Evolutionary conservation across 2,797 vertebrate genomes (phyloP), one percentile per base, ranked within the genome.

Genomic region (Parambassis ranga): DNA sequence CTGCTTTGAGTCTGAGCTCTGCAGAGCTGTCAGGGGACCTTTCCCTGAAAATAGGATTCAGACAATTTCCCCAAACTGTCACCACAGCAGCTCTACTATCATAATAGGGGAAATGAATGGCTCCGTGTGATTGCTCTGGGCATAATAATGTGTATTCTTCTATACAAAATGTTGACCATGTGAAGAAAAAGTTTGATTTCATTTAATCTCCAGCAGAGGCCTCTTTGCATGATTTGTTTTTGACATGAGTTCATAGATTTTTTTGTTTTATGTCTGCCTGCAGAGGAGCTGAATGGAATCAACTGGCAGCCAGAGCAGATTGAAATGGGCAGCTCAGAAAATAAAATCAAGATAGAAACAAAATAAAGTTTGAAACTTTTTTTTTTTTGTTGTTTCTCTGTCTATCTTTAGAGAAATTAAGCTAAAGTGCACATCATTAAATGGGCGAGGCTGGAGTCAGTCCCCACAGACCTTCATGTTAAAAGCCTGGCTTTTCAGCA

Each of bases 11-110:
- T 52, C 56, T 37, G 53, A 82, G 68, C 68, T 77, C 53, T 65
- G 37, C 16, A 19, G 46, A 61, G 51, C 37, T 18, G 23, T 79
- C 68, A 46, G 43, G 71, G 69, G 77, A 69, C 73, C 67, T 37
- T 46, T 72, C 51, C 51, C 63, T 70, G 53, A 71, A 81, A 77
- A 86, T 77, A 74, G 64, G 71, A 82, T 85, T 79, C 64, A 74
- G 74, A 65, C 71, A 70, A 65, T 81, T 84, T 83, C 67, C 75
- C 76, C 62, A 58, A 66, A 71, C 74, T 72, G 78, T 83, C 82
- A 61, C 38, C 48, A 6, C 55, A 8, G 51, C 55, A 64, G 63
- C 58, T 55, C 41, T 33, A 7, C 49, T 41, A 53, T 81, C 72
- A 73, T 76, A 57, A 37, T 60, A 52, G 44, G 42, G 48, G 8